Base-by-base conservation (phyloP, 2,888 invertebrate species). In the Oasisia sp. region DNA sequence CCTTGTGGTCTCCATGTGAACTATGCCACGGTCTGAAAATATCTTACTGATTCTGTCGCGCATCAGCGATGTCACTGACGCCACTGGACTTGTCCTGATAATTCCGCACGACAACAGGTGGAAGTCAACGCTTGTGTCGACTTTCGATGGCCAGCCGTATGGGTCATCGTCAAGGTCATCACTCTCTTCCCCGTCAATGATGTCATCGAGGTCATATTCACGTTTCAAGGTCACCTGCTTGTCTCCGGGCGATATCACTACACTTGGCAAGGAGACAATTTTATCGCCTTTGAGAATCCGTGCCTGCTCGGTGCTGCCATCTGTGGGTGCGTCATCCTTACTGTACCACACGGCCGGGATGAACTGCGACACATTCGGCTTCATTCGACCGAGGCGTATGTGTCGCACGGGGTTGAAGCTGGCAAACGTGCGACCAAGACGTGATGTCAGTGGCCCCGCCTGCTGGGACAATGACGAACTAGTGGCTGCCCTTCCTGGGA, bases 341-440 rank as follows among this genome's bases (percentile, higher is more conserved):
- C 89, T n/a, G 92, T 93, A 92, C 92, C 50, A 91, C n/a, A 92
- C 92, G 5, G 92, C 92, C 1, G 92, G 92, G 45, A 92, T 90
- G 92, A 92, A 91, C 12, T 90, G 91, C 12, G 56, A 89, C n/a
- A 91, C 89, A 38, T 91, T 91, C 32, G 91, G 89, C 56, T 89
- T 44, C 14, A 93, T 56, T 38, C 92, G 91, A 44, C 89, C 92
- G 8, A 94, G 92, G 32, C 93, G 93, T 0, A 94, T 93, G 91
- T 93, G 94, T 74, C 92, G 93, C 89, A 98, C 97, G 95, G 97
- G 97, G 95, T 98, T 98, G 89, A 98, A 96, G 96, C 98, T 98
- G 93, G 98, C 98, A 96, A 98, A 98, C 95, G 93, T 92, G 19
- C 92, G 89, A 14, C 93, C 93, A 44, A 93, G 38, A 27, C 92